These are phyloP conservation scores for Noctuana brunneofusca DNA, from an alignment of 2,888 invertebrate genomes.

Conservation along the genomic window DNA sequence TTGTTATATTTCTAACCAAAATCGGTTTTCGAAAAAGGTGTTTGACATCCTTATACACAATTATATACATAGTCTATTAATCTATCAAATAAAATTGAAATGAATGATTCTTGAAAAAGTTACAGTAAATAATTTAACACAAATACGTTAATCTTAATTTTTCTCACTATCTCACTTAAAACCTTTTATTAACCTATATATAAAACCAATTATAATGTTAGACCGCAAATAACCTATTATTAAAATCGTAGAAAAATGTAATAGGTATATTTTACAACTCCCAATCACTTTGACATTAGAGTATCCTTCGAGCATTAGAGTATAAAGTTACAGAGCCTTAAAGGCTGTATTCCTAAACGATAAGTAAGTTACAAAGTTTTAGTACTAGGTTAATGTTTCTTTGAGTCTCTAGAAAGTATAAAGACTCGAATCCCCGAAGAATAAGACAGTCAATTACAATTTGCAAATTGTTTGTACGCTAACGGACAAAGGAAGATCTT, in stretches of 20 bases:
- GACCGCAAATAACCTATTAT: too few species aligned
- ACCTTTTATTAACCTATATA: too few species aligned
- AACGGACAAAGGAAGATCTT: slow-evolving; percentile 9
- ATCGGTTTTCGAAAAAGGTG: slow-evolving; percentile 37
- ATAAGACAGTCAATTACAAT: slow-evolving; percentile 23
- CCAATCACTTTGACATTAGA: slow-evolving; percentile 2
- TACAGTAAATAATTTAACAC: too few species aligned
- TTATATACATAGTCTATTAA: too few species aligned
- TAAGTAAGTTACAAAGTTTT: slow-evolving; percentile 34
- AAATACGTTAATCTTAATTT: too few species aligned
- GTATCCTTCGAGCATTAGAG: background rate
- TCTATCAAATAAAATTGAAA: too few species aligned
- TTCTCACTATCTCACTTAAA: too few species aligned
- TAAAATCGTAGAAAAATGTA: too few species aligned
- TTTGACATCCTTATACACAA: background rate
- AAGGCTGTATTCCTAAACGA: slow-evolving; percentile 31
- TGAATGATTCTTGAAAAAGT: too few species aligned
- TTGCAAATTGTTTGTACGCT: slow-evolving; percentile 20
- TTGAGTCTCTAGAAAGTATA: slow-evolving; percentile 23
- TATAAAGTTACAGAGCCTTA: slow-evolving; percentile 34
- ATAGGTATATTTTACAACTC: too few species aligned
- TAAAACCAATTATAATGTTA: too few species aligned
- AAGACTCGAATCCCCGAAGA: slow-evolving; percentile 11
- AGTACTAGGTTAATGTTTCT: slow-evolving; percentile 32
- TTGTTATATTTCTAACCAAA: slow-evolving; percentile 41